Base-by-base conservation (phyloP, 2,113 vertebrate genomes). In the Neogobius melanostomus region DNA sequence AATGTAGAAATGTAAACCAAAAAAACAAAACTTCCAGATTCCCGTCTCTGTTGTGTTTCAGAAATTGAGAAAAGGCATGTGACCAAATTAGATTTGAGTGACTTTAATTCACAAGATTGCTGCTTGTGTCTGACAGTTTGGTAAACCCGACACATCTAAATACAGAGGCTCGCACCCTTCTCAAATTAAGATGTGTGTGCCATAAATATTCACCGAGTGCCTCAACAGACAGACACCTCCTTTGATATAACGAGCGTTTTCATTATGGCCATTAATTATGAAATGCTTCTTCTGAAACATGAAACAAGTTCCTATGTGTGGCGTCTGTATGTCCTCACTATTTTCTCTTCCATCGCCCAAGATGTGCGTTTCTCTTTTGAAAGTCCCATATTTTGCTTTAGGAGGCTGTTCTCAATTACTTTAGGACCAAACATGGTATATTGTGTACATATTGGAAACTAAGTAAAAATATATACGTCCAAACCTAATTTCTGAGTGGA, bases 51-150 rank as follows among this genome's bases (percentile, higher is more conserved):
- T 56, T 56, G 53, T 28, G 53, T 56, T 56, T 28, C 9, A 28
- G 54, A 11, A 6, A 44, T 72, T 65, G 59, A 76, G 28, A 54
- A 67, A 47, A 77, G 75, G 0, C 1, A 45, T 50, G 59, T 76
- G 64, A 15, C 75, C 74, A 80, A 81, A 80, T 84, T 74, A 79
- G 72, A 53, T 61, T 75, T 68, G 15, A 64, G 65, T 69, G 65
- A 14, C 47, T 75, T 74, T 45, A 77, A 52, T 43, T n/a, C 54
- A 16, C 50, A 15, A 47, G 80, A 81, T 79, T 81, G 60, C 71
- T 85, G 64, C 76, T 61, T 57, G 44, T 74, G 8, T 60, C 6
- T 70, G 80, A 76, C 75, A 72, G 68, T 75, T 75, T 50, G 72
- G 75, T 87, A 8, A 81, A 36, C 80, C 62, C 17, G 56, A 17